phyloP scores from a whole-genome alignment of 2,113 vertebrate species.

The Rhineura floridana region DNA sequence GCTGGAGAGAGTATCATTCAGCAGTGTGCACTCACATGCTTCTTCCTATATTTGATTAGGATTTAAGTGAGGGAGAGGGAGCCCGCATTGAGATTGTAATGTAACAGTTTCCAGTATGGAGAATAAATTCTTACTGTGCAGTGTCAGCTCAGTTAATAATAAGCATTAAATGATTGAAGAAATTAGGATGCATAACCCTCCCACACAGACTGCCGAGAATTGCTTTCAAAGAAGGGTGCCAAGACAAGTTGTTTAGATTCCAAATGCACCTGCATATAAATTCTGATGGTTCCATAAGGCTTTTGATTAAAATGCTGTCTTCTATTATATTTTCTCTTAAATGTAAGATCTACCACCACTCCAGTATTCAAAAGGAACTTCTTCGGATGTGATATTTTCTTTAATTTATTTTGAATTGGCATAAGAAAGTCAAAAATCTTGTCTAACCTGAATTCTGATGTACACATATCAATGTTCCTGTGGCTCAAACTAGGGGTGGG shows the following conservation, averaged over 20 bases:
- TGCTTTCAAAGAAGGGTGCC: background rate
- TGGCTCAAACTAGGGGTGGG: too few relatives aligned
- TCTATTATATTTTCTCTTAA: background rate
- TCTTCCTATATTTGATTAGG: conserved; percentile 16
- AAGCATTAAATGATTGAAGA: background rate
- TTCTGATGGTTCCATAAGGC: background rate
- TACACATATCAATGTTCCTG: too few relatives aligned
- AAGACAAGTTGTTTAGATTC: background rate
- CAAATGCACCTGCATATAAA: conserved; percentile 15
- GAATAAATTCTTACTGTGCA: conserved; percentile 18
- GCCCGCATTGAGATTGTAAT: background rate
- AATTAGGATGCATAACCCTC: conserved; percentile 21
- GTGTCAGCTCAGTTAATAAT: conserved; percentile 20
- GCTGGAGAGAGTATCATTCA: conserved; percentile 24
- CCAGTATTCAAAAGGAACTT: background rate
- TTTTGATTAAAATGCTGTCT: background rate
- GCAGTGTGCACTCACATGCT: background rate
- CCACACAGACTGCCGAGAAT: background rate
- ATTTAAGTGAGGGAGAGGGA: background rate
- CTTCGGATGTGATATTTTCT: background rate
- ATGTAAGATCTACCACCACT: background rate
- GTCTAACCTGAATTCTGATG: background rate
- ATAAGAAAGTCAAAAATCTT: background rate
- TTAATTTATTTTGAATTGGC: background rate
- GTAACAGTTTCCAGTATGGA: background rate